Evolutionary conservation across 2,888 invertebrate genomes (phyloP), one percentile per base, ranked within the genome.

Genomic region (Miltochrista miniata): DNA sequence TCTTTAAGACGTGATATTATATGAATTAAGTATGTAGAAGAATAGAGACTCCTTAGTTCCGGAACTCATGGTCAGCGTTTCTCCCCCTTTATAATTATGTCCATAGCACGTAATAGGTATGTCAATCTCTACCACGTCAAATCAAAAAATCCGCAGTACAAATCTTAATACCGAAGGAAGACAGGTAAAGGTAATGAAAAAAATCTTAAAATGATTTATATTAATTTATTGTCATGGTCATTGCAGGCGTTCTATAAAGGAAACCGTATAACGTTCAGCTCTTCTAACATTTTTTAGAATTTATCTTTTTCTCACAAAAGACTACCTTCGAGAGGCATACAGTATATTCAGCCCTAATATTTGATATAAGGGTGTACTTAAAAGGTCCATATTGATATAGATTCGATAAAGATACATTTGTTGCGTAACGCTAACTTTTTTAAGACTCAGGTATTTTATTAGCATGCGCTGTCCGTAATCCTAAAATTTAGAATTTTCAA

Each of bases 361-460:
- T 55, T 55, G 57, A 56, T 51, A 49, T 31, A 59, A 41, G 40
- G 37, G 43, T 55, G 47, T 49, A 56, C 50, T 51, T 55, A 50
- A 54, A 57, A 51, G 35, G 53, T 41, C 43, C 31, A 41, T 38
- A 50, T 52, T 55, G 51, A 53, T 51, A 42, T 53, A 55, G 59
- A 50, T 36, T 15, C 47, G 48, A 24, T 4, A 24, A 24, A 24
- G 2, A 51, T 48, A 53, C 35, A 54, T 57, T 55, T 36, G 29
- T 46, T 45, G 31, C 37, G 38, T 41, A 56, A 56, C 50, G 51
- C 52, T 53, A 56, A 68, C 64, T 61, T 48, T 68, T 65, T 54
- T 64, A 56, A 59, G 56, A 55, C 46, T 53, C 50, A 53, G 65
- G 55, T 56, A 45, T 62, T 68, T 68, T 66, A 64, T 57, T 48